Evolutionary conservation across 2,113 vertebrate species (phyloP).

Genomic region (Myocastor coypus): DNA sequence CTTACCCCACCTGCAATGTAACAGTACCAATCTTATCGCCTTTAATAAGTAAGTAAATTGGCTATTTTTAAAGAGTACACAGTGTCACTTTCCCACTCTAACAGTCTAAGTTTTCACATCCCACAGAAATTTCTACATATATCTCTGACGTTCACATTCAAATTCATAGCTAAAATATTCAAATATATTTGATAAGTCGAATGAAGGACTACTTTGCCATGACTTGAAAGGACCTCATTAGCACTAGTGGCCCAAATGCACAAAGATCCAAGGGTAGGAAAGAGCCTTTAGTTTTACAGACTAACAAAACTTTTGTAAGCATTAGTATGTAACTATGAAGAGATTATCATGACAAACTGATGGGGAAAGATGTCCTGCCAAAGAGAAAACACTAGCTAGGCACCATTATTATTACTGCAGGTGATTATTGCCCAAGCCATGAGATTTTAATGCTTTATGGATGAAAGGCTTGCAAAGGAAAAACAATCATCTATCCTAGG

Average conservation of each 20-base stretch:
- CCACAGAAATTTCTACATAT: conserved; percentile 62
- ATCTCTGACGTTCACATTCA: conserved; percentile 75
- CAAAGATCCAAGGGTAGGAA: conserved; percentile 64
- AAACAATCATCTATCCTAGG: conserved; percentile 68
- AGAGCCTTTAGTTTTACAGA: conserved; percentile 55
- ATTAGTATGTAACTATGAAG: conserved; percentile 73
- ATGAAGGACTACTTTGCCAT: conserved; percentile 64
- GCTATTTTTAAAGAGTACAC: conserved; percentile 70
- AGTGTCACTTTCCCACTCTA: conserved; percentile 62
- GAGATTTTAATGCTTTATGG: conserved; percentile 74
- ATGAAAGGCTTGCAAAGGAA: conserved; percentile 37
- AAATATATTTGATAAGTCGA: conserved; percentile 64
- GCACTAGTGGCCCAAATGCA: neutral
- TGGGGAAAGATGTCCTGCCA: conserved; percentile 50
- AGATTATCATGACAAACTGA: conserved; percentile 65
- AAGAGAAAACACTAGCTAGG: conserved; percentile 46
- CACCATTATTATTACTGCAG: conserved; percentile 69
- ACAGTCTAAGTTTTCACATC: conserved; percentile 76
- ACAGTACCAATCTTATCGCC: conserved; percentile 53
- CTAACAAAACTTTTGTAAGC: conserved; percentile 78
- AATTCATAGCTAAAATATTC: conserved; percentile 80
- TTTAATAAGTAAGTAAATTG: conserved; percentile 60
- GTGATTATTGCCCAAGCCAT: conserved; percentile 68
- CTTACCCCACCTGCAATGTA: conserved; percentile 13
- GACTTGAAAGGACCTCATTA: conserved; percentile 66